These are phyloP conservation scores for Drosophila elegans DNA, from an alignment of 1,140 invertebrate genomes.

Conservation along the genomic window DNA sequence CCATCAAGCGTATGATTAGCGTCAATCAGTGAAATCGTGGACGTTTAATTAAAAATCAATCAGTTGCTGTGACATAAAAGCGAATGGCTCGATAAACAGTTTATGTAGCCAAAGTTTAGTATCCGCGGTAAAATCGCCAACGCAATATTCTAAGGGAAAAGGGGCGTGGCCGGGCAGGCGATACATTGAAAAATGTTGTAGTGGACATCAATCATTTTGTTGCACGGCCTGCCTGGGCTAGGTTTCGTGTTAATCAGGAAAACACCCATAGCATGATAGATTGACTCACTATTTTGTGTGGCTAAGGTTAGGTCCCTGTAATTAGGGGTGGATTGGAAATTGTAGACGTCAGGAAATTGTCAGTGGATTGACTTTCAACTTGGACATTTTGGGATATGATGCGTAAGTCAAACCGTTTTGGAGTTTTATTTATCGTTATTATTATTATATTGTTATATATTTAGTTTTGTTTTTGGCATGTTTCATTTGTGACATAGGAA, in stretches of 20 bases:
- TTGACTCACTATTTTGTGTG: constrained; percentile 35
- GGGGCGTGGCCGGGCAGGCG: constrained; percentile 15
- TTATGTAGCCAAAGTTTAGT: constrained; percentile 14
- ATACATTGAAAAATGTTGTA: constrained; percentile 48
- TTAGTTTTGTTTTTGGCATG: too few species aligned
- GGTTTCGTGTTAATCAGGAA: constrained; percentile 44
- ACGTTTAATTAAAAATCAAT: constrained; percentile 77
- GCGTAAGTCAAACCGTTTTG: background rate
- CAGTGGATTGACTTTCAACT: constrained; percentile 8
- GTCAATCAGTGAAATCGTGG: constrained; percentile 57
- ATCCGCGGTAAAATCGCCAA: constrained; percentile 1
- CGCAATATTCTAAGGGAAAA: background rate
- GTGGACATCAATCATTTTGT: constrained; percentile 55
- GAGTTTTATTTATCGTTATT: too few species aligned
- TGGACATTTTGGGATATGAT: background rate
- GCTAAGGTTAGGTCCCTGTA: constrained; percentile 20
- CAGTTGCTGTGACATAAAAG: constrained; percentile 63
- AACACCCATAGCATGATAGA: constrained; percentile 42
- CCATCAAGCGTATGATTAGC: constrained; percentile 66
- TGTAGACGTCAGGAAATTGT: constrained; percentile 6
- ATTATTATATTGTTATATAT: too few species aligned
- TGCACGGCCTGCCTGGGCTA: constrained; percentile 21
- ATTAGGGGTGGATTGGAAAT: constrained; percentile 29
- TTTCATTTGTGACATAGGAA: too few species aligned
- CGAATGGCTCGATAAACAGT: constrained; percentile 40